A percentile compares a stretch with the other conserved stretches of the same genome.
Evolutionary conservation across 2,113 vertebrate genomes (phyloP).

Genomic region (Thunnus thynnus): DNA sequence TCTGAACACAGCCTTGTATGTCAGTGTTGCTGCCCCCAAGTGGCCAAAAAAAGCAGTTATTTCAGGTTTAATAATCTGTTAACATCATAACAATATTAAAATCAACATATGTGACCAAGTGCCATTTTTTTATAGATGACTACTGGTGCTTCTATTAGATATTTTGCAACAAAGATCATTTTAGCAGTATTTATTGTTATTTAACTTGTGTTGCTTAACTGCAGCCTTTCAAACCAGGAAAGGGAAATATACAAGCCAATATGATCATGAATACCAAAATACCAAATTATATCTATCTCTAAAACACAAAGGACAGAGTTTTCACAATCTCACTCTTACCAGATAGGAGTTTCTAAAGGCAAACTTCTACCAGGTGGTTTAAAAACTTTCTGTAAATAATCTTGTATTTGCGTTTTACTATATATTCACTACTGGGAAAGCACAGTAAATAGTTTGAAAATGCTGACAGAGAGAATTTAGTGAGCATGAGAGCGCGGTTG

Average conservation of each 20-base stretch:
- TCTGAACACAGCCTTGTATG: no score
- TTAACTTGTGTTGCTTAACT: neutral
- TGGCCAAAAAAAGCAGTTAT: no score
- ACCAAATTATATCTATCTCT: neutral
- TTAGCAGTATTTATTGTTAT: neutral
- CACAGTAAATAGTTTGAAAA: neutral
- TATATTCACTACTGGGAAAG: neutral
- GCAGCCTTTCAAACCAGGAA: neutral
- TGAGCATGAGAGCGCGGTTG: constrained; percentile 9
- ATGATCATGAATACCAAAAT: no score
- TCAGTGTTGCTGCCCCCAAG: no score
- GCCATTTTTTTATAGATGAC: neutral
- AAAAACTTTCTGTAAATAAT: neutral
- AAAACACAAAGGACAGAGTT: neutral
- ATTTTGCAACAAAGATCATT: neutral
- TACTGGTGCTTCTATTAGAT: neutral
- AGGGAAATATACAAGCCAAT: neutral
- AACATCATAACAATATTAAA: neutral
- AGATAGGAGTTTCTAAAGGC: neutral
- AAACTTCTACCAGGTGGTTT: neutral
- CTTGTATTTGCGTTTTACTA: neutral
- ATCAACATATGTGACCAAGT: neutral
- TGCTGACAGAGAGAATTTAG: neutral
- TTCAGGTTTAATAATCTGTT: no score
- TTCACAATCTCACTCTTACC: no score